Percentiles rank a stretch among this genome's conserved stretches.
Conservation (phyloP, 1,140 invertebrate genomes). For the Heliconius hermathena region DNA sequence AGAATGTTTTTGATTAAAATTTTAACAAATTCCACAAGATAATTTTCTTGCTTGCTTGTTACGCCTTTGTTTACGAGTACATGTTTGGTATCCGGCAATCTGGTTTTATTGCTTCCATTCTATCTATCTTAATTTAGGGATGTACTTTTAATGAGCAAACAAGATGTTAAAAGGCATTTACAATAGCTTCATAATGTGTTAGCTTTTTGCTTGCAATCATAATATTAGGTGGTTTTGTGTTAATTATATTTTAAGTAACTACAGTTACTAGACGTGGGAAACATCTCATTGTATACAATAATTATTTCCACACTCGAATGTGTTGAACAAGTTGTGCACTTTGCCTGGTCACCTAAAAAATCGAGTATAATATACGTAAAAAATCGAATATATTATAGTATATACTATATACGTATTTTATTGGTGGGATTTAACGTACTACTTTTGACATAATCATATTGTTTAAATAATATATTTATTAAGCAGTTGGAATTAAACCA, state of each 20-base stretch:
- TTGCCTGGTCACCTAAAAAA: no score
- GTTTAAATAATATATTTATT: no score
- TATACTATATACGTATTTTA: no score
- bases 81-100: slow-evolving; percentile 41
- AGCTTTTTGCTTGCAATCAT: neutral
- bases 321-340: no score
- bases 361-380: no score
- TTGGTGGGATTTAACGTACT: no score
- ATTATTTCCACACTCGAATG: neutral
- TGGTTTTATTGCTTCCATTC: slow-evolving; percentile 53
- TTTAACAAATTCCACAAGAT: slow-evolving; percentile 36
- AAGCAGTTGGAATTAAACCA: neutral
- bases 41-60: slow-evolving; percentile 33
- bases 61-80: slow-evolving; percentile 43
- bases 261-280: neutral
- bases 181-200: neutral
- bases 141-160: slow-evolving; percentile 46
- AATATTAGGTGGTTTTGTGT: neutral
- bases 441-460: no score
- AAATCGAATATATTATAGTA: no score
- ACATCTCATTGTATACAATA: neutral
- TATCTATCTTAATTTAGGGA: slow-evolving; percentile 57
- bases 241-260: neutral
- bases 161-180: neutral
- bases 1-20: slow-evolving; percentile 43